phyloP scores from a whole-genome alignment of 2,113 vertebrate species.

The Pygoscelis adeliae region DNA sequence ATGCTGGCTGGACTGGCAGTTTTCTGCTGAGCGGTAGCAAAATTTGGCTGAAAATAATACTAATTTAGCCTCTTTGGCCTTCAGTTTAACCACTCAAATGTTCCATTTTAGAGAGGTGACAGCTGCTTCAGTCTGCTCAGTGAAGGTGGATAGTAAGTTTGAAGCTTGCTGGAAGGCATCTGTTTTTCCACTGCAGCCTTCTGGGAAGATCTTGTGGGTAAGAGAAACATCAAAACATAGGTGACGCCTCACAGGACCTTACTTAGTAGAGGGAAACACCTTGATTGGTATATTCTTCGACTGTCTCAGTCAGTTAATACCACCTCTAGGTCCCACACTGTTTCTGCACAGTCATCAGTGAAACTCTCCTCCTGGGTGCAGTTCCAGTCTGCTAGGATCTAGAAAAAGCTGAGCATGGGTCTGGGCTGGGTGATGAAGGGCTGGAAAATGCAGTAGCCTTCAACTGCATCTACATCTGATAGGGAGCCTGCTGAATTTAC shows the following conservation, averaged over 20 bases:
- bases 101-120: neutral
- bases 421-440: neutral
- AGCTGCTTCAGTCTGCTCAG: neutral
- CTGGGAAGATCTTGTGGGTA: slow-evolving; percentile 7
- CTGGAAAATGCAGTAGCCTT: neutral
- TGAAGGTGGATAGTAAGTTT: neutral
- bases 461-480: neutral
- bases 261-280: slow-evolving; percentile 2
- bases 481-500: neutral
- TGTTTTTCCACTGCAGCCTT: neutral
- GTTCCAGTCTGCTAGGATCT: neutral
- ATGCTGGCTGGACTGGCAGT: neutral
- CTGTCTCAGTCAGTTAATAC: neutral
- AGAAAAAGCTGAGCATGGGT: neutral
- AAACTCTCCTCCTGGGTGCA: neutral
- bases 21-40: neutral
- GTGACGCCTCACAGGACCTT: neutral
- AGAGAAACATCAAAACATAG: neutral
- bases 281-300: neutral
- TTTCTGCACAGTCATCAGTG: neutral
- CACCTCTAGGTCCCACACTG: neutral
- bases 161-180: slow-evolving; percentile 21
- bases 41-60: neutral
- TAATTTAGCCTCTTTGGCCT: neutral
- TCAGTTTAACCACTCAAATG: neutral